Evolutionary conservation across 2,797 vertebrate species (phyloP), one percentile per base, ranked within the genome.

Genomic region (Cyclura pinguis): DNA sequence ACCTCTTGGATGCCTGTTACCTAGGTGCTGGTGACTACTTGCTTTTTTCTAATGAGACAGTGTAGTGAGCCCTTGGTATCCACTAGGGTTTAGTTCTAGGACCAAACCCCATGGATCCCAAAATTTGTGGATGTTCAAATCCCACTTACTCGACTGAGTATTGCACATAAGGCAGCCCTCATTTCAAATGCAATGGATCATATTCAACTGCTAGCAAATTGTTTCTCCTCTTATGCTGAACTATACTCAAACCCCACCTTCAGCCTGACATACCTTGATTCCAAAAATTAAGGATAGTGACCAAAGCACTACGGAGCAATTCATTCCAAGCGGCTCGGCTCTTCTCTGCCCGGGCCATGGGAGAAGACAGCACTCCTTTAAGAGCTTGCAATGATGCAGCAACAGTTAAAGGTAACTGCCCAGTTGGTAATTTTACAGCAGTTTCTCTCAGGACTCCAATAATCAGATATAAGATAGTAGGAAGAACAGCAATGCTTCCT

Each of bases 301-400:
- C 92, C 64, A 99, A 95, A 84, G 98, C 98, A 18, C 98, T 98
- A 6, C 97, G 97, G 0, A 99, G 96, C 87, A 99, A 97, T 88
- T 97, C 95, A 9, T 95, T 98, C 98, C 99, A 99, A 64, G 98
- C 98, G 76, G 91, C 96, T 6, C 94, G 93, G 90, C 98, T 98
- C 95, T 99, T 99, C 96, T 99, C 98, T 87, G 98, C 98, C 10
- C 96, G 97, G 93, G 98, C 98, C 98, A 99, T 98, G 0, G 99
- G 98, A 87, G 97, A 98, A 62, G 97, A 97, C 62, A 99, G 73
- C 82, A 99, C 96, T 0, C 95, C 96, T 94, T 97, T 98, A 80
- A 99, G 96, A 81, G 98, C 98, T 95, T 98, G 98, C 0, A 99
- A 96, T 59, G 97, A 96, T 32, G 97, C 97, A 92, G 98, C 96